phyloP scores from a whole-genome alignment of 2,797 vertebrate species.

The Esox lucius region DNA sequence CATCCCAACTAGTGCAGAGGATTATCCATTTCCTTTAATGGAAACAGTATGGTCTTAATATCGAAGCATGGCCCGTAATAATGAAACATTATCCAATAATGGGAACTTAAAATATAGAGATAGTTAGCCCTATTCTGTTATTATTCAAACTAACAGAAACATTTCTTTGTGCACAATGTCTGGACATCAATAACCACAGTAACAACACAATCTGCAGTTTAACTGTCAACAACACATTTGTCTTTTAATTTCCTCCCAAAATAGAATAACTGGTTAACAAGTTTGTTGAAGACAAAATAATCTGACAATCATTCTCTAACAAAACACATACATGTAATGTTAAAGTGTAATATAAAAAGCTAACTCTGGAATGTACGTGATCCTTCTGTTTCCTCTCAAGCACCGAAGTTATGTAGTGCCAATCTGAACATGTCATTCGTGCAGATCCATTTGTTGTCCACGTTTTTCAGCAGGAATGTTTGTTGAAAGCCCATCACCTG shows the following conservation, averaged over 20 bases:
- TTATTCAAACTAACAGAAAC: background rate
- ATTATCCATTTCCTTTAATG: background rate
- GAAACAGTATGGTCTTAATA: background rate
- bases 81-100: background rate
- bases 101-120: background rate
- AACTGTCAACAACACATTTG: background rate
- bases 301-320: conserved; percentile 2
- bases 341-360: conserved; percentile 15
- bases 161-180: background rate
- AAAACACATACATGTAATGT: conserved; percentile 10
- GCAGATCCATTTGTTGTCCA: conserved; percentile 73
- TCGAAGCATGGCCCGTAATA: background rate
- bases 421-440: conserved; percentile 79
- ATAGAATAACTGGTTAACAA: background rate
- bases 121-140: background rate
- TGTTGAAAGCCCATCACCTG: conserved; percentile 80
- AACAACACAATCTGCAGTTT: background rate
- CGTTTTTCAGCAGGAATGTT: conserved; percentile 76
- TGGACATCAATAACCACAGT: background rate
- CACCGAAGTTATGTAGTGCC: conserved; percentile 77
- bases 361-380: background rate
- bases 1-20: too few relatives aligned
- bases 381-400: conserved; percentile 41
- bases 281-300: conserved; percentile 26
- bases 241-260: background rate